Evolutionary conservation across 2,113 vertebrate species (phyloP).

Genomic region (Lycocorax pyrrhopterus): DNA sequence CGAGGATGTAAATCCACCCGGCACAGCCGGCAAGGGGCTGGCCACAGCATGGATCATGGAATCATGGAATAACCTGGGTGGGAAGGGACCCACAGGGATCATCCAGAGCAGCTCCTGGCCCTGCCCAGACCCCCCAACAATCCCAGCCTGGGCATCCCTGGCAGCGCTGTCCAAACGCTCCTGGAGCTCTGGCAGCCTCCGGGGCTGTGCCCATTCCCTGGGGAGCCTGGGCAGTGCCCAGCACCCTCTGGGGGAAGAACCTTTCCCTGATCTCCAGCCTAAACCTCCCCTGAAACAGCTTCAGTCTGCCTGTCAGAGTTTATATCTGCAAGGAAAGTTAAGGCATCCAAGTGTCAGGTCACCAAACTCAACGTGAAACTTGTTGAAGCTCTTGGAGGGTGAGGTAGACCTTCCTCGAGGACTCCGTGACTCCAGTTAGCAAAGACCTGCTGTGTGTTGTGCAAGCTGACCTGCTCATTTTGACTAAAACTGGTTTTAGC

Average conservation of each 20-base stretch:
- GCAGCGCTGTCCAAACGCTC: not conserved
- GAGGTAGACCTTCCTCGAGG: not conserved
- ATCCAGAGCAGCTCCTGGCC: rapidly evolving
- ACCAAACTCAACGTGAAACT: not conserved
- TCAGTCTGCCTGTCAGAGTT: not conserved
- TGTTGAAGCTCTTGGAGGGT: not conserved
- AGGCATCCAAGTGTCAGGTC: not conserved
- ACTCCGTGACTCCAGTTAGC: not conserved
- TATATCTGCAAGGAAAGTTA: not conserved
- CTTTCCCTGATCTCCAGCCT: rapidly evolving
- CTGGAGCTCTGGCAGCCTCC: not conserved
- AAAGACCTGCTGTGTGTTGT: not conserved
- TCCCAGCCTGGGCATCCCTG: not conserved
- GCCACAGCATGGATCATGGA: not conserved
- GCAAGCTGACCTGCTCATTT: not conserved
- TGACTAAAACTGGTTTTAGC: not conserved
- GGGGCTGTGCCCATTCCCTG: not conserved
- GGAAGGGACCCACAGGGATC: not conserved
- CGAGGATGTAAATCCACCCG: not conserved
- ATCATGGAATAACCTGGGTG: not conserved
- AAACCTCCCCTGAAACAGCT: not conserved
- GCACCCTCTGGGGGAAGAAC: not conserved
- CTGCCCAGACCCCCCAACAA: not conserved
- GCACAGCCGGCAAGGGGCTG: rapidly evolving
- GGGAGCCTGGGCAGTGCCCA: not conserved